A percentile compares a stretch with the other conserved stretches of the same genome.
Conservation (phyloP, 2,113 vertebrate species). For the Ochotona princeps region DNA sequence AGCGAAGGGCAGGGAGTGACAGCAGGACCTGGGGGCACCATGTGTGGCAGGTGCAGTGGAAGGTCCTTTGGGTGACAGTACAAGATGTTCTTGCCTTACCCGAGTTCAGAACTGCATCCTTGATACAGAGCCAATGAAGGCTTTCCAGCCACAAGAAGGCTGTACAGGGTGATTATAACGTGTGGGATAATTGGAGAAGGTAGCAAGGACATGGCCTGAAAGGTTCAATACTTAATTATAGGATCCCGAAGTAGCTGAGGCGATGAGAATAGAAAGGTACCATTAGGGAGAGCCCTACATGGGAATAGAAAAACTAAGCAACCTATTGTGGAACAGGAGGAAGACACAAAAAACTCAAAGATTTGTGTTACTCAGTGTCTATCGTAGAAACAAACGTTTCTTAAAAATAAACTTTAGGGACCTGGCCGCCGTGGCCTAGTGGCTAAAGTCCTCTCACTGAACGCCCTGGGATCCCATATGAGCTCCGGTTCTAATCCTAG, state of each 20-base stretch:
- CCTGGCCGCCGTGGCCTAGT: no score
- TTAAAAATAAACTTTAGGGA: no score
- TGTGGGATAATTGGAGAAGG: not conserved
- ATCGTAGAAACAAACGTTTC: not conserved
- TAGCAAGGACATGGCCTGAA: not conserved
- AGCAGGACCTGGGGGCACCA: not conserved
- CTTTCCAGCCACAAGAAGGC: not conserved
- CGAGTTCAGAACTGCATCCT: not conserved
- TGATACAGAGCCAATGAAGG: not conserved
- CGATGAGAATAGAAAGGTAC: not conserved
- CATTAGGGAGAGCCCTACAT: no score
- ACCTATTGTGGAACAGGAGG: not conserved
- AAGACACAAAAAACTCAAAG: not conserved
- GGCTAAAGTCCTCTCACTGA: no score
- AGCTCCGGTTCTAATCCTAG: no score
- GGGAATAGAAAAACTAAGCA: not conserved
- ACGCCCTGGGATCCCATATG: no score
- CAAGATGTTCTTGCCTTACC: accelerated
- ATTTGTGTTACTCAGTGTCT: not conserved
- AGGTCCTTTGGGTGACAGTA: not conserved
- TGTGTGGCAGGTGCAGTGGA: not conserved
- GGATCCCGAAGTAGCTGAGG: not conserved
- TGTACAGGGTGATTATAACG: not conserved
- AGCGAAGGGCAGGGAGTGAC: not conserved
- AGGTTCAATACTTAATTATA: not conserved